Conservation (phyloP, 2,113 vertebrate species). For the Cyprinodon variegatus region DNA sequence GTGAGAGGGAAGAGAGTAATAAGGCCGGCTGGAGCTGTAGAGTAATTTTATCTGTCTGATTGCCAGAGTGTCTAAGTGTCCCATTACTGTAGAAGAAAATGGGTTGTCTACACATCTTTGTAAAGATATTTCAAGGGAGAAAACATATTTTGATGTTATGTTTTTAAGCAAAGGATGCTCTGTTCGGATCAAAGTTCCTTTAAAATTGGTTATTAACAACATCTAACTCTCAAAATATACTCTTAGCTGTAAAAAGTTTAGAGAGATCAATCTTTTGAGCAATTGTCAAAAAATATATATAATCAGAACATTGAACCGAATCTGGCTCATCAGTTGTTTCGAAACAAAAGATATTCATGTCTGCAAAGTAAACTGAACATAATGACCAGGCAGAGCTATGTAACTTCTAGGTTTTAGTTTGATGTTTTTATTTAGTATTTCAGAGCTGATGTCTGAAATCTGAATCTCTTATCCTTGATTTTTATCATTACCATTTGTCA, state of each 20-base stretch:
- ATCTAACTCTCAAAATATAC: neutral
- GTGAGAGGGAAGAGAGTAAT: conserved; percentile 56
- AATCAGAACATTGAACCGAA: conserved; percentile 47
- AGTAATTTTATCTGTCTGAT: conserved; percentile 66
- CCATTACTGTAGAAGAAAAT: conserved; percentile 34
- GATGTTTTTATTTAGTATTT: conserved; percentile 34
- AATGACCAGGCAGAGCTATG: conserved; percentile 33
- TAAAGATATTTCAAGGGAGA: conserved; percentile 1
- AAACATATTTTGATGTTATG: neutral
- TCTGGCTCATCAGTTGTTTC: conserved; percentile 40
- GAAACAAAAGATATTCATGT: conserved; percentile 33
- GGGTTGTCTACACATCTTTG: conserved; percentile 13
- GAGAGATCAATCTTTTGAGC: conserved; percentile 39
- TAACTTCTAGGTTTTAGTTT: conserved; percentile 31
- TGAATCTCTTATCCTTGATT: conserved; percentile 18
- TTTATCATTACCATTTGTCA: conserved; percentile 34
- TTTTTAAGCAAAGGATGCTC: neutral
- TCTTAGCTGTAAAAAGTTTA: conserved; percentile 24
- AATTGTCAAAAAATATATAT: conserved; percentile 24
- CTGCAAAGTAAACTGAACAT: conserved; percentile 44
- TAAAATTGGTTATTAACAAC: conserved; percentile 12
- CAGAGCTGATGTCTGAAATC: conserved; percentile 25
- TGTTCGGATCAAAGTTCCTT: neutral
- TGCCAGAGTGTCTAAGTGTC: conserved; percentile 44
- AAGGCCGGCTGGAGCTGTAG: conserved; percentile 51